Evolutionary conservation across 2,113 vertebrate genomes (phyloP).

Genomic region (Junco hyemalis): DNA sequence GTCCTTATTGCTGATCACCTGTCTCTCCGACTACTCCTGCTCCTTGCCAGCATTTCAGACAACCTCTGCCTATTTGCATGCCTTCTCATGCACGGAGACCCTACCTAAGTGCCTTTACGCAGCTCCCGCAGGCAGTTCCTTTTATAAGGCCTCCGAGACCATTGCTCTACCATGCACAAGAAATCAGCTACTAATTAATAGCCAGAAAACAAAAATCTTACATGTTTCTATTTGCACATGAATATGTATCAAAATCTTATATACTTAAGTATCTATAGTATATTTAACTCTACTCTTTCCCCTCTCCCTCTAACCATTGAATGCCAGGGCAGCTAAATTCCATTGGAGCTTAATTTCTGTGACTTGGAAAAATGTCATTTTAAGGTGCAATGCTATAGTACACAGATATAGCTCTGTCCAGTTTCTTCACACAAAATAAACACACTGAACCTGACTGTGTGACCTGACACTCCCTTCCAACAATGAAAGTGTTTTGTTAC

Average conservation of each 20-base stretch:
- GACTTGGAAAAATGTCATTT: slow-evolving; percentile 8
- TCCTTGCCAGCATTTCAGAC: background rate
- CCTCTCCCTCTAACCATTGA: background rate
- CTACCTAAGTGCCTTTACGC: background rate
- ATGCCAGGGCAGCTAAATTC: background rate
- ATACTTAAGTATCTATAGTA: background rate
- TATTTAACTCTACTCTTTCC: background rate
- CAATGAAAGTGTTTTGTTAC: background rate
- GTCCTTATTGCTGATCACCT: background rate
- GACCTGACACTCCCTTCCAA: background rate
- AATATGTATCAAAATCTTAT: background rate
- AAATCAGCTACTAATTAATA: background rate
- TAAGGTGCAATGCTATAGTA: background rate
- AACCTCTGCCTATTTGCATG: background rate
- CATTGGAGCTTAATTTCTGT: background rate
- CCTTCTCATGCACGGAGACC: background rate
- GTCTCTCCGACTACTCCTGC: background rate
- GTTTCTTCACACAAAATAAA: background rate
- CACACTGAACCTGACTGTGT: background rate
- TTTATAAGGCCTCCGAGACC: background rate
- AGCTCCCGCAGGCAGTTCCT: background rate
- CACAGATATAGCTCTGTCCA: background rate
- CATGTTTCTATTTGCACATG: background rate
- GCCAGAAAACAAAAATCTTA: background rate
- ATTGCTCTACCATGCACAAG: background rate